Base-by-base conservation (phyloP, 2,797 vertebrate genomes). In the Mormyrops attenuatus region DNA sequence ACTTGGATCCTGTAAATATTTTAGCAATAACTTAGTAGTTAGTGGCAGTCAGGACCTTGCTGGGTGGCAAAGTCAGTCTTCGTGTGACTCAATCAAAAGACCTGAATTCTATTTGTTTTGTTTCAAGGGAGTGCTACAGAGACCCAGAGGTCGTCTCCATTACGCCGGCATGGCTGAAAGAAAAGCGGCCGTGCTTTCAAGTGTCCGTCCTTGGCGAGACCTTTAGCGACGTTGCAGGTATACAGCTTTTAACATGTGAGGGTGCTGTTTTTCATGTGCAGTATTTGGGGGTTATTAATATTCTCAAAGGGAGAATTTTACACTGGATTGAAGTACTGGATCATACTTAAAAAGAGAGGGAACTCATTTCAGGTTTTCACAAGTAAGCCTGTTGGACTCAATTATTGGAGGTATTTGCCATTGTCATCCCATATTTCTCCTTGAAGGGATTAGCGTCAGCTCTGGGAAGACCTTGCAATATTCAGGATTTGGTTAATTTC, bases 111-210 rank as follows among this genome's bases (percentile, higher is more conserved):
- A 92, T 98, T 97, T 97, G 94, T 97, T 96, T 97, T 96, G 90
- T 96, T 98, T 97, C 94, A 97, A 99, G 98, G 98, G 97, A 98
- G 92, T 95, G 97, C 17, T 97, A 98, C 96, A 98, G 98, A 97
- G 97, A 97, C 95, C 97, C 97, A 92, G 97, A 99, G 96, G 97
- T 96, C 92, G 98, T 98, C 96, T 98, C 98, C 96, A 97, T 97
- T 96, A 95, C 96, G 88, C 92, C 97, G 94, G 93, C 97, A 96
- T 97, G 96, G 94, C 96, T 96, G 92, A 96, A 97, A 94, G 94
- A 95, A 88, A 90, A 90, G 92, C 89, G 91, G 92, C 84, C 94
- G 15, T 87, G 89, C 95, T 98, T 99, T 96, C 94, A 96, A 9
- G 96, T 97, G 90, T 95, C 97, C 1, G 95, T 99, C 94, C 97